Percentiles rank a stretch among this genome's conserved stretches.
These are phyloP conservation scores for Phataginus tricuspis DNA, from an alignment of 2,797 vertebrate genomes.

Conservation along the genomic window DNA sequence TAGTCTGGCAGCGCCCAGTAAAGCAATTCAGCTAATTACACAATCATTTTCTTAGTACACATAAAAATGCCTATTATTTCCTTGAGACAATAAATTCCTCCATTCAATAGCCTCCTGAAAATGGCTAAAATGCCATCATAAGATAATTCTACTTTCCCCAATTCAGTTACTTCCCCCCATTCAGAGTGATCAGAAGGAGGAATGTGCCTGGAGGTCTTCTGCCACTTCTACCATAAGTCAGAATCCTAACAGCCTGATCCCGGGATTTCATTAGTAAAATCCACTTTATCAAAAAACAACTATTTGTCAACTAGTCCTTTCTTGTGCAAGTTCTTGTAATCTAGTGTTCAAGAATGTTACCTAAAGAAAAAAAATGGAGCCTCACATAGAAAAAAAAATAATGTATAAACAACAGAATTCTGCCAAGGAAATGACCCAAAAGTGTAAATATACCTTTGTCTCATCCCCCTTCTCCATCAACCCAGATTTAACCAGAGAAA, in stretches of 20 bases:
- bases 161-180: constrained; percentile 1
- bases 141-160: constrained; percentile 31
- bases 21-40: constrained; percentile 81
- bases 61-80: constrained; percentile 73
- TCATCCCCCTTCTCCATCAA: constrained; percentile 51
- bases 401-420: background rate
- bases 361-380: constrained; percentile 18
- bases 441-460: constrained; percentile 9
- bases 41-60: constrained; percentile 77
- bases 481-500: constrained; percentile 70
- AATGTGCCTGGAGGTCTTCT: background rate
- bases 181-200: constrained; percentile 42
- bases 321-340: constrained; percentile 37
- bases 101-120: constrained; percentile 71
- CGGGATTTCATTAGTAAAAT: constrained; percentile 39
- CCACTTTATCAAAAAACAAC: background rate
- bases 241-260: constrained; percentile 53
- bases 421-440: constrained; percentile 48
- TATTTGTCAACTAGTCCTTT: background rate
- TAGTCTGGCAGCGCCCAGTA: constrained; percentile 80
- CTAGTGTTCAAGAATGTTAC: background rate
- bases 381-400: background rate
- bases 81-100: constrained; percentile 64
- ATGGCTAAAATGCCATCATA: constrained; percentile 39
- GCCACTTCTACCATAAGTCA: background rate